Percentiles rank a stretch among this genome's conserved stretches.
These are phyloP conservation scores for Perithous albicinctus DNA, from an alignment of 2,888 invertebrate genomes.

Conservation along the genomic window DNA sequence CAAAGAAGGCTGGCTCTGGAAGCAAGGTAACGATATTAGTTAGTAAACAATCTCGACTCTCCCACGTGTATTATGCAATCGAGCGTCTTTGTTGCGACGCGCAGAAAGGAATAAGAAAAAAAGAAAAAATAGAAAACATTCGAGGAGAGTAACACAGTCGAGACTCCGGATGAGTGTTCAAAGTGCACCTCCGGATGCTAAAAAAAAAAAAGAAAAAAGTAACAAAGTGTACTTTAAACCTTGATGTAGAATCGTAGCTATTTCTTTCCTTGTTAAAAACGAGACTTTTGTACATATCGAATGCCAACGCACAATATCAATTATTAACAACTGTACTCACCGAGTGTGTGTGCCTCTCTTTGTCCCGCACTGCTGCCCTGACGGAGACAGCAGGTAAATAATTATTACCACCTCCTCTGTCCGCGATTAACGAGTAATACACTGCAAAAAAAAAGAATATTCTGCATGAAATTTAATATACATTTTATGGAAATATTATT, in stretches of 20 bases:
- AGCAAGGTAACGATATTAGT: slow-evolving; percentile 91
- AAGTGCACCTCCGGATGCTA: slow-evolving; percentile 43
- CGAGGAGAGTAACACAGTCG: neutral
- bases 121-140: too few relatives aligned
- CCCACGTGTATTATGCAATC: slow-evolving; percentile 47
- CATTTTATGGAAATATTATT: too few relatives aligned
- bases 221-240: neutral
- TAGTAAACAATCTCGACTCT: slow-evolving; percentile 30
- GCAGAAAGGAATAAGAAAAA: slow-evolving; percentile 12
- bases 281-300: slow-evolving; percentile 37
- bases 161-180: slow-evolving; percentile 19
- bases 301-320: slow-evolving; percentile 46
- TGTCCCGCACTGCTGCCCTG: slow-evolving; percentile 83
- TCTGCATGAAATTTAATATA: too few relatives aligned
- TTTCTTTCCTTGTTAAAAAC: slow-evolving; percentile 7
- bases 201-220: too few relatives aligned
- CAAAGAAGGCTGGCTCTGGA: slow-evolving; percentile 99
- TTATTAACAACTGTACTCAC: slow-evolving; percentile 61
- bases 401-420: slow-evolving; percentile 69
- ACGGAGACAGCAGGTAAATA: slow-evolving; percentile 85
- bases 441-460: slow-evolving; percentile 2
- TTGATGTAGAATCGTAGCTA: slow-evolving; percentile 12
- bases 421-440: slow-evolving; percentile 47
- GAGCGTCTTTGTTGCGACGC: slow-evolving; percentile 29
- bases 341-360: slow-evolving; percentile 77